A percentile compares a stretch with the other conserved stretches of the same genome.
phyloP scores from a whole-genome alignment of 2,888 invertebrate species.

The Dascillus cervinus region DNA sequence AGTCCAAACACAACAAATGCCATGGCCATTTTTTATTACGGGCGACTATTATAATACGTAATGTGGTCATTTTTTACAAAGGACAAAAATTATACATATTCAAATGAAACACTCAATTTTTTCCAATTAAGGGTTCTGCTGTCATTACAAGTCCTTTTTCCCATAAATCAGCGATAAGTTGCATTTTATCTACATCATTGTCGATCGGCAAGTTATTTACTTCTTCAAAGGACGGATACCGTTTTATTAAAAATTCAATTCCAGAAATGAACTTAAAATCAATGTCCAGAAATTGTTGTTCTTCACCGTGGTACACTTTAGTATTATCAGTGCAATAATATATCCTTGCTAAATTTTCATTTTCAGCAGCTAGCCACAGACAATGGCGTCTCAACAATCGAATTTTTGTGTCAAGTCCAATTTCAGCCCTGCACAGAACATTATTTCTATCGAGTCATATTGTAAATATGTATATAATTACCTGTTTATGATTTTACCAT shows the following conservation, averaged over 20 bases:
- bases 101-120: neutral
- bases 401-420: slow-evolving; percentile 53
- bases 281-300: slow-evolving; percentile 69
- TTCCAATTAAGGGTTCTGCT: slow-evolving; percentile 45
- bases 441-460: too few species aligned
- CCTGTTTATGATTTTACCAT: slow-evolving; percentile 54
- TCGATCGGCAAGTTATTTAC: slow-evolving; percentile 65
- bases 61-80: too few species aligned
- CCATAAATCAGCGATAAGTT: slow-evolving; percentile 68
- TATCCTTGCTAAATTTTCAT: slow-evolving; percentile 58
- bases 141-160: slow-evolving; percentile 75
- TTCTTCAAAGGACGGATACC: slow-evolving; percentile 70
- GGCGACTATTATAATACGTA: too few species aligned
- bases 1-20: too few species aligned
- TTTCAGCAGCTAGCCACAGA: slow-evolving; percentile 56
- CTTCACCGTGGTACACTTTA: slow-evolving; percentile 75
- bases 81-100: neutral
- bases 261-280: slow-evolving; percentile 58
- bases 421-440: slow-evolving; percentile 46
- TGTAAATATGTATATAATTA: slow-evolving; percentile 11
- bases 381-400: slow-evolving; percentile 51
- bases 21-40: too few species aligned
- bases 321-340: slow-evolving; percentile 84
- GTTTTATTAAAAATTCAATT: slow-evolving; percentile 60
- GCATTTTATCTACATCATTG: slow-evolving; percentile 57